phyloP scores from a whole-genome alignment of 2,888 invertebrate species.

The Mongoloraphidia duomilia region DNA sequence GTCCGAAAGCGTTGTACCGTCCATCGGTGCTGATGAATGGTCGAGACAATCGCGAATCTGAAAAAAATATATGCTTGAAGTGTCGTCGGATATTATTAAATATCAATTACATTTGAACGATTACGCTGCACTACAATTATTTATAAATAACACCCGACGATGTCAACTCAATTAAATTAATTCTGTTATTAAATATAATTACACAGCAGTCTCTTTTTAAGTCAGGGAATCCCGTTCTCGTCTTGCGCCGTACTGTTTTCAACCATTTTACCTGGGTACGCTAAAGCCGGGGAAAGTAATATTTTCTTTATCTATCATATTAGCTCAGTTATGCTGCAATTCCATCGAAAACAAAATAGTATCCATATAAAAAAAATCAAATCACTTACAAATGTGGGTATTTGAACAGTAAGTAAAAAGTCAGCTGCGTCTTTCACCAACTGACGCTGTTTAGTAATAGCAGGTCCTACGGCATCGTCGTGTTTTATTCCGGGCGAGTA shows the following conservation, averaged over 20 bases:
- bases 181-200: neutral
- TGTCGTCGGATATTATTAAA: neutral
- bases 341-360: neutral
- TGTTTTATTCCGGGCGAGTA: constrained; percentile 90
- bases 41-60: constrained; percentile 81
- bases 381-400: constrained; percentile 76
- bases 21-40: constrained; percentile 87
- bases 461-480: constrained; percentile 50
- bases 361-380: neutral
- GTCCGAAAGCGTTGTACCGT: constrained; percentile 84
- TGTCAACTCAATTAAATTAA: neutral
- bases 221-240: too few relatives aligned
- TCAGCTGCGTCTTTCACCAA: constrained; percentile 92
- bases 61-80: constrained; percentile 9
- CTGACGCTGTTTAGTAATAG: constrained; percentile 70
- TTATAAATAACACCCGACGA: neutral
- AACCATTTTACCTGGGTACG: too few relatives aligned
- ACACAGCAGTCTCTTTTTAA: neutral
- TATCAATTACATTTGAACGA: neutral
- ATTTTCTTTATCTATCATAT: too few relatives aligned
- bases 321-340: too few relatives aligned
- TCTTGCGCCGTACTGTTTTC: too few relatives aligned
- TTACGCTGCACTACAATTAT: neutral
- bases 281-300: too few relatives aligned
- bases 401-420: constrained; percentile 83